A percentile compares a stretch with the other conserved stretches of the same genome.
These are phyloP conservation scores for Halocynthia aurantium DNA, from an alignment of 23 tunicate genomes.

Conservation along the genomic window DNA sequence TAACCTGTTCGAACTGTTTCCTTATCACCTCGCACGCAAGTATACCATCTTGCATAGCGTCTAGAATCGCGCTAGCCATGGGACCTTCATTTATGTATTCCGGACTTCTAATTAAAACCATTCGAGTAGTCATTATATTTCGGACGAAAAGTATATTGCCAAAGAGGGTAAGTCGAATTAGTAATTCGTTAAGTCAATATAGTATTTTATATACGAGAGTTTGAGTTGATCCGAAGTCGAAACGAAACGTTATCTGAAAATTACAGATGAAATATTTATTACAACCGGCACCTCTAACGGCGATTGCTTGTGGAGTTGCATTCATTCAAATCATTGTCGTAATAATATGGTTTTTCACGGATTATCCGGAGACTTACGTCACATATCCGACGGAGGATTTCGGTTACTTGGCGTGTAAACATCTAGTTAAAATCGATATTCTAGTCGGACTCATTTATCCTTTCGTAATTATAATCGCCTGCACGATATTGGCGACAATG, in stretches of 20 bases:
- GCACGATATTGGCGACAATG: conserved; percentile 52
- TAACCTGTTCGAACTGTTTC: conserved; percentile 33
- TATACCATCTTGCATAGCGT: conserved; percentile 11
- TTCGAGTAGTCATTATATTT: conserved; percentile 53
- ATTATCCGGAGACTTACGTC: conserved; percentile 11
- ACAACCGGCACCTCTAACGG: conserved; percentile 36
- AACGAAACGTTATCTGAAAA: neutral
- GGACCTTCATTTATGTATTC: conserved; percentile 49
- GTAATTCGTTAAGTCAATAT: neutral
- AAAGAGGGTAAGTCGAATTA: neutral
- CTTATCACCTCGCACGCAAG: conserved; percentile 18
- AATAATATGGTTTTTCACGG: conserved; percentile 35
- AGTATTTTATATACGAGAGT: neutral
- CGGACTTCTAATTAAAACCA: conserved; percentile 53
- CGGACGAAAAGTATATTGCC: conserved; percentile 18
- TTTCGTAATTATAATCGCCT: conserved; percentile 24
- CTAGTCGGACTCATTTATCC: conserved; percentile 48
- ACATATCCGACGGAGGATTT: conserved; percentile 6
- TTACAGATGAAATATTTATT: conserved; percentile 45
- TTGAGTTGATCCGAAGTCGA: neutral
- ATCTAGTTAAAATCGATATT: conserved; percentile 5
- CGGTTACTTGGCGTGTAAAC: conserved; percentile 36
- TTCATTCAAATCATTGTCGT: conserved; percentile 39
- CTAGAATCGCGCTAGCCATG: conserved; percentile 26
- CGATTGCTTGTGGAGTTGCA: conserved; percentile 22